Conservation (phyloP, 1,140 invertebrate species). For the Theocolax elegans region DNA sequence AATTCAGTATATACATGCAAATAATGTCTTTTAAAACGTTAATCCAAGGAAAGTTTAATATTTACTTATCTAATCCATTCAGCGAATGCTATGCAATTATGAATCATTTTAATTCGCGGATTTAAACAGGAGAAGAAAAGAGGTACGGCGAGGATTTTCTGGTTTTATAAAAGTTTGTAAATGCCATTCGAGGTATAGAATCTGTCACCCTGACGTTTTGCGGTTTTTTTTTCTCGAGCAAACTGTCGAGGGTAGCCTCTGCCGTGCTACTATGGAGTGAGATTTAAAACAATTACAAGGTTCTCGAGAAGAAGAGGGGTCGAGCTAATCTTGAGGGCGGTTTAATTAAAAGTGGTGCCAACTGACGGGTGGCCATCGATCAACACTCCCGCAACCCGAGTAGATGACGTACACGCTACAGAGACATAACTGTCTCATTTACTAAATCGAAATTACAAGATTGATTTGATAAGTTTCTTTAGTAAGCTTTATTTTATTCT, state of each 20-base stretch:
- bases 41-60: no score
- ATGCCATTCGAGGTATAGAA: slow-evolving; percentile 56
- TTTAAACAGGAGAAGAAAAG: not conserved
- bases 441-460: slow-evolving; percentile 30
- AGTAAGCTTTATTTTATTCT: not conserved
- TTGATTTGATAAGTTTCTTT: slow-evolving; percentile 11
- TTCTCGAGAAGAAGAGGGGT: slow-evolving; percentile 46
- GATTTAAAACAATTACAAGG: slow-evolving; percentile 68
- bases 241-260: slow-evolving; percentile 49
- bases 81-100: no score
- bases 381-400: slow-evolving; percentile 55
- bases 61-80: no score
- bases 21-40: no score
- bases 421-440: slow-evolving; percentile 34
- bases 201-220: slow-evolving; percentile 62
- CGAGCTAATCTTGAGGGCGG: slow-evolving; percentile 66
- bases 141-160: not conserved
- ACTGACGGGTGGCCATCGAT: slow-evolving; percentile 68
- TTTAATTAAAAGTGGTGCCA: slow-evolving; percentile 69
- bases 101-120: no score
- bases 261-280: slow-evolving; percentile 48
- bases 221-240: slow-evolving; percentile 55
- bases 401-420: slow-evolving; percentile 18
- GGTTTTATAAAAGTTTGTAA: slow-evolving; percentile 50
- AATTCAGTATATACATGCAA: no score